A percentile compares a stretch with the other conserved stretches of the same genome.
Evolutionary conservation across 2,113 vertebrate genomes (phyloP).

Genomic region (Xiphophorus hellerii): DNA sequence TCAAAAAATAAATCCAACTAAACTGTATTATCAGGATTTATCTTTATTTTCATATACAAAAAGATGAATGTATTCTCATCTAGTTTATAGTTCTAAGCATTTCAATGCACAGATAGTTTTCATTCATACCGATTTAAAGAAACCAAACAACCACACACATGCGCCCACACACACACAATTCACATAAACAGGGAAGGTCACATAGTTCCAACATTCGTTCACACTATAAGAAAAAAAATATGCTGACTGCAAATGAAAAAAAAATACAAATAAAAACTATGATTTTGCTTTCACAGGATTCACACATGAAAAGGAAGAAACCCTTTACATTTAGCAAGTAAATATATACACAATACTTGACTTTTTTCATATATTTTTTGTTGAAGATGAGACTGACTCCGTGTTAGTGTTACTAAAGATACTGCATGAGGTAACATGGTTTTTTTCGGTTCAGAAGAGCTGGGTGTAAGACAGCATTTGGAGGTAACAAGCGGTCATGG

Average conservation of each 20-base stretch:
- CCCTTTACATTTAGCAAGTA: constrained; percentile 74
- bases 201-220: constrained; percentile 48
- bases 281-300: constrained; percentile 68
- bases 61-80: constrained; percentile 76
- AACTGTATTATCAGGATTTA: constrained; percentile 70
- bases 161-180: constrained; percentile 13
- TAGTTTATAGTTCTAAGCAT: constrained; percentile 78
- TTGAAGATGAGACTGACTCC: constrained; percentile 69
- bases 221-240: constrained; percentile 58
- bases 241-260: constrained; percentile 60
- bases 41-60: constrained; percentile 81
- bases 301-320: constrained; percentile 74
- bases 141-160: constrained; percentile 38
- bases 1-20: neutral
- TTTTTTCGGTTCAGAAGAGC: constrained; percentile 71
- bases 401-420: constrained; percentile 72
- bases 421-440: constrained; percentile 77
- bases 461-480: constrained; percentile 74
- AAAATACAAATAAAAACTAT: constrained; percentile 25
- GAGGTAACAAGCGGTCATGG: constrained; percentile 51
- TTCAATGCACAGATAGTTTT: constrained; percentile 65
- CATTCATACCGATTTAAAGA: constrained; percentile 71
- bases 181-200: constrained; percentile 16
- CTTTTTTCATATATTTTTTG: constrained; percentile 29
- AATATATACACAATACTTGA: constrained; percentile 69